Evolutionary conservation across 2,113 vertebrate species (phyloP).

Genomic region (Seriola aureovittata): DNA sequence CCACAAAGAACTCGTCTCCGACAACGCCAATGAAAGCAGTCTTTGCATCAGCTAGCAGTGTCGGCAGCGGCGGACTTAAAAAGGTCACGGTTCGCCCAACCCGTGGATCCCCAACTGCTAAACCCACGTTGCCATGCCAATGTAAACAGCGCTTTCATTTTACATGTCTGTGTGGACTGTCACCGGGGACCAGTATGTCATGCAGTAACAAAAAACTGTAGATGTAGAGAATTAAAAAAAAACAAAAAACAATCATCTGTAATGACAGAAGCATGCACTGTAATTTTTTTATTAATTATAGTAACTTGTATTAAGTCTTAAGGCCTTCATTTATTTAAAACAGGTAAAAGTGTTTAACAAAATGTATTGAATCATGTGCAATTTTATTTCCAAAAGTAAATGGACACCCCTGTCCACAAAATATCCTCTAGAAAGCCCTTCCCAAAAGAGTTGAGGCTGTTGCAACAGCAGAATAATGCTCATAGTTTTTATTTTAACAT

Average conservation of each 20-base stretch:
- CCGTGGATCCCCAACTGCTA: constrained; percentile 23
- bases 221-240: constrained; percentile 72
- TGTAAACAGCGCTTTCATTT: constrained; percentile 79
- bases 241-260: constrained; percentile 34
- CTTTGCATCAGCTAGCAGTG: not conserved
- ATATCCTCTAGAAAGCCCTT: too few relatives aligned
- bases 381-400: constrained; percentile 13
- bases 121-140: constrained; percentile 69
- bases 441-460: too few relatives aligned
- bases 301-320: constrained; percentile 51
- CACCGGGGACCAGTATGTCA: constrained; percentile 89
- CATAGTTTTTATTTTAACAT: not conserved
- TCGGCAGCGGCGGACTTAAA: constrained; percentile 6
- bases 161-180: constrained; percentile 85
- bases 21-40: not conserved
- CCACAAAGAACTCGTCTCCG: constrained; percentile 43
- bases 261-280: constrained; percentile 9
- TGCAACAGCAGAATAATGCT: too few relatives aligned
- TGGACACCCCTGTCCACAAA: not conserved
- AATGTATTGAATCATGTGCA: too few relatives aligned
- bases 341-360: too few relatives aligned
- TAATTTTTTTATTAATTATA: not conserved
- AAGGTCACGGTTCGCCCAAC: constrained; percentile 33
- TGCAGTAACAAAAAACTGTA: constrained; percentile 65
- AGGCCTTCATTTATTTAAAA: constrained; percentile 16